These are phyloP conservation scores for Gobio occitaniae DNA, from an alignment of 2,797 vertebrate genomes.

Conservation along the genomic window DNA sequence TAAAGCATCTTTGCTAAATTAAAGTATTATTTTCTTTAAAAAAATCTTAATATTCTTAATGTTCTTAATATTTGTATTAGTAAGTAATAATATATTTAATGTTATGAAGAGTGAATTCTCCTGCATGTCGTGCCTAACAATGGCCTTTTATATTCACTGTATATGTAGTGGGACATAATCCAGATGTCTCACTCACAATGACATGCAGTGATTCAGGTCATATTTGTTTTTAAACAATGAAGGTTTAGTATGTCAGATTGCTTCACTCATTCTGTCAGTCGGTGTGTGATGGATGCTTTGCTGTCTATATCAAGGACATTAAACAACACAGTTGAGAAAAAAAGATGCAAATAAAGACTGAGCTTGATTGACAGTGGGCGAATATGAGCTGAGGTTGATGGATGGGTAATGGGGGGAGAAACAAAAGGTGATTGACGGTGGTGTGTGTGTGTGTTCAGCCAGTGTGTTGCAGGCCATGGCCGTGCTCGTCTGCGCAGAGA, in stretches of 20 bases:
- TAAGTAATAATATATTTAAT: background rate
- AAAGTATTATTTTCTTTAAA: background rate
- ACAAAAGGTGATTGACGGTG: conserved; percentile 40
- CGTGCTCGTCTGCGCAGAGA: conserved; percentile 95
- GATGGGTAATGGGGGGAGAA: conserved; percentile 11
- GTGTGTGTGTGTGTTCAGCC: conserved; percentile 76
- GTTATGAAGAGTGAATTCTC: background rate
- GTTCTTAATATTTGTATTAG: background rate
- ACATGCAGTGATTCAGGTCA: conserved; percentile 2
- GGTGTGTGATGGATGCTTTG: conserved; percentile 39
- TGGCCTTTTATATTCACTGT: background rate
- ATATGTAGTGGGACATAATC: background rate
- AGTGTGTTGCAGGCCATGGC: conserved; percentile 97
- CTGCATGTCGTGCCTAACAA: background rate
- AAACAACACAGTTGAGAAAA: background rate
- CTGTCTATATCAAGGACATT: conserved; percentile 31
- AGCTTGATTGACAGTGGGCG: conserved; percentile 40
- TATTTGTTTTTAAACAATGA: conserved; percentile 21
- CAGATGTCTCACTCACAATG: background rate
- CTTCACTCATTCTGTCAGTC: conserved; percentile 18
- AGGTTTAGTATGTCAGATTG: background rate
- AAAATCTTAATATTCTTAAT: no score
- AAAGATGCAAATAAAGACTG: conserved; percentile 2
- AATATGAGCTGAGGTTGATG: conserved; percentile 32
- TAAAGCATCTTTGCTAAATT: background rate